Evolutionary conservation across 1,140 invertebrate species (phyloP), one percentile per base, ranked within the genome.

Genomic region (Hypsibius dujardini): DNA sequence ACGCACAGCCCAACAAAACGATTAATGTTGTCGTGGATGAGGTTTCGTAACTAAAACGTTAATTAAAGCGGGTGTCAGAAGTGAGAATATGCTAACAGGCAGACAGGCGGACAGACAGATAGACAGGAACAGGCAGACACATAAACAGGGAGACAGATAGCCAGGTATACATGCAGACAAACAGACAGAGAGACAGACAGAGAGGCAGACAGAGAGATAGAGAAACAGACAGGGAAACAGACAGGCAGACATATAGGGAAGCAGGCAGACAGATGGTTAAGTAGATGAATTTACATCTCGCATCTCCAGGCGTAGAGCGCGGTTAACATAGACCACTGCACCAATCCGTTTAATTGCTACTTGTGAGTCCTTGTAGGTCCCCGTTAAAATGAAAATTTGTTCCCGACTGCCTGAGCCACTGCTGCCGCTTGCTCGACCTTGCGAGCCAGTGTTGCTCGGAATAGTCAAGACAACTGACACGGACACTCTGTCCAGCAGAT

Each of bases 1-100:
- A 97, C 84, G 76, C 92, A 95, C 1, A 90, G 90, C 0, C 95
- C 95, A 74, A 91, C 90, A 80, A 98, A 97, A 74, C 90, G 84
- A 2, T 92, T 92, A 74, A 97, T 82, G 79, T 97, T 92, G 78
- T 96, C 92, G 77, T 95, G 90, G 75, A 95, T 90, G 1, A 97
- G 80, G 78, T 97, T 92, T 79, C 95, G 95, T 86, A 98, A 92
- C 84, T 88, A 77, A 1, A 76, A 73, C 28, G 42, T 14, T n/a
- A 7, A n/a, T n/a, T n/a, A 56, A 56, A 7, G 50, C 50, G n/a
- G 50, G 50, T 56, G 50, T 46, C 70, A 3, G 71, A 72, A 47
- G 47, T 45, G n/a, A 40, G 59, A 1, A 56, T 73, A 7, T 40
- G 15, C 40, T 56, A n/a, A 7, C n/a, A 56, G n/a, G n/a, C n/a